Percentiles rank a stretch among this genome's conserved stretches.
These are phyloP conservation scores for Nesogale talazaci DNA, from an alignment of 2,113 vertebrate genomes.

Conservation along the genomic window DNA sequence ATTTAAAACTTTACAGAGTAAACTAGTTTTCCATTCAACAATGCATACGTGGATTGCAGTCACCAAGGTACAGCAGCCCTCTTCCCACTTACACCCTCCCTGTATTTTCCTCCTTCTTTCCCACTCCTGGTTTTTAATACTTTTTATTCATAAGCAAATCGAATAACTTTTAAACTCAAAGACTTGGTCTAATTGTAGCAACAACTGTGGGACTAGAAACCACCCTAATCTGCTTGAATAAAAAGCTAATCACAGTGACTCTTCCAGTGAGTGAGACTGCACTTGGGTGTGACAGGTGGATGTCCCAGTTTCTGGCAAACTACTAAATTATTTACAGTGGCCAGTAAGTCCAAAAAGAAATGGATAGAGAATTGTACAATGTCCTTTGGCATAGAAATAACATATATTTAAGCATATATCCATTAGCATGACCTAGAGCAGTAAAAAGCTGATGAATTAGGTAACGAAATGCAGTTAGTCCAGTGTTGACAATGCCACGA, in stretches of 20 bases:
- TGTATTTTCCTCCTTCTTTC: too few species aligned
- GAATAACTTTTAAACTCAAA: too few species aligned
- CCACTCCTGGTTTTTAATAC: too few species aligned
- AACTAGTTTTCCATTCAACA: too few species aligned
- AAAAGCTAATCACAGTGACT: neutral
- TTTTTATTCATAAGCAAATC: too few species aligned
- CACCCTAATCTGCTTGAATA: neutral
- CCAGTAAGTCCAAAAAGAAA: neutral
- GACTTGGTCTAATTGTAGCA: slow-evolving; percentile 23
- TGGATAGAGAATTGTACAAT: neutral
- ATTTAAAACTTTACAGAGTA: too few species aligned
- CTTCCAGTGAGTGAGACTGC: neutral
- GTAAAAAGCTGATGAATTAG: neutral
- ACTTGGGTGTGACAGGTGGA: neutral
- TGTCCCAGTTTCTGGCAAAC: neutral
- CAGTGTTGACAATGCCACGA: neutral
- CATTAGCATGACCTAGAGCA: neutral
- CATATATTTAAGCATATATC: slow-evolving; percentile 3
- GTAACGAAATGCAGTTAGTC: neutral
- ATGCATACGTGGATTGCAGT: too few species aligned
- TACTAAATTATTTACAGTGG: slow-evolving; percentile 9
- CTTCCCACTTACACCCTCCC: too few species aligned
- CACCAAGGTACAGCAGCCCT: too few species aligned
- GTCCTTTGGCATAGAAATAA: neutral
- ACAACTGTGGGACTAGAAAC: slow-evolving; percentile 47